phyloP scores from a whole-genome alignment of 2,113 vertebrate species.

The Myiagra hebetior region DNA sequence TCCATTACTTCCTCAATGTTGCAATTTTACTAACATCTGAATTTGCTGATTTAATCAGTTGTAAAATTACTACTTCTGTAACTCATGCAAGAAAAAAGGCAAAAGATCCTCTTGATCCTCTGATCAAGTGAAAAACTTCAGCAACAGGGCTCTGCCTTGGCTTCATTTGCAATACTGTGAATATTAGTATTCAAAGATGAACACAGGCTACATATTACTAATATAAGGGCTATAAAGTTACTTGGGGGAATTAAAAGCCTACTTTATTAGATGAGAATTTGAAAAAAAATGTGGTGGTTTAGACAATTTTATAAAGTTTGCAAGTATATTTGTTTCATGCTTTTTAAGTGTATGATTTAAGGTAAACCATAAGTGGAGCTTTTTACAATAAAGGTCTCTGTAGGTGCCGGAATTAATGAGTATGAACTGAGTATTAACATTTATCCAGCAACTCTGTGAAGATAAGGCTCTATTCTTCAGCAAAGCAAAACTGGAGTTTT shows the following conservation, averaged over 20 bases:
- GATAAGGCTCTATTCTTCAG: not conserved
- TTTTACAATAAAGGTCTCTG: not conserved
- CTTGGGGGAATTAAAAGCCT: not conserved
- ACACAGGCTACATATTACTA: not conserved
- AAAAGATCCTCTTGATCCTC: no score
- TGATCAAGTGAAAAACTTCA: not conserved
- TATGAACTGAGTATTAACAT: not conserved
- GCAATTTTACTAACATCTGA: not conserved
- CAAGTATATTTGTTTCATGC: not conserved
- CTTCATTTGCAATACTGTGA: not conserved
- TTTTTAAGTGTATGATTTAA: not conserved
- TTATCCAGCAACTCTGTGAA: not conserved
- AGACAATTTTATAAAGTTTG: not conserved
- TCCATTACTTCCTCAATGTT: not conserved
- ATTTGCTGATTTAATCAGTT: not conserved
- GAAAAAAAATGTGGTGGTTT: not conserved
- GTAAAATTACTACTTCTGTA: not conserved
- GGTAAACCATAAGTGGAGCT: not conserved
- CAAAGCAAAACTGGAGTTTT: not conserved
- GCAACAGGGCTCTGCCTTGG: not conserved
- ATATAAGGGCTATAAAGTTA: not conserved
- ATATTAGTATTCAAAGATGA: not conserved
- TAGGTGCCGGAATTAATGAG: not conserved
- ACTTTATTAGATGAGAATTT: not conserved
- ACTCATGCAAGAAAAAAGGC: not conserved